A percentile compares a stretch with the other conserved stretches of the same genome.
Evolutionary conservation across 1,140 invertebrate genomes (phyloP).

Genomic region (Drosophila repletoides): DNA sequence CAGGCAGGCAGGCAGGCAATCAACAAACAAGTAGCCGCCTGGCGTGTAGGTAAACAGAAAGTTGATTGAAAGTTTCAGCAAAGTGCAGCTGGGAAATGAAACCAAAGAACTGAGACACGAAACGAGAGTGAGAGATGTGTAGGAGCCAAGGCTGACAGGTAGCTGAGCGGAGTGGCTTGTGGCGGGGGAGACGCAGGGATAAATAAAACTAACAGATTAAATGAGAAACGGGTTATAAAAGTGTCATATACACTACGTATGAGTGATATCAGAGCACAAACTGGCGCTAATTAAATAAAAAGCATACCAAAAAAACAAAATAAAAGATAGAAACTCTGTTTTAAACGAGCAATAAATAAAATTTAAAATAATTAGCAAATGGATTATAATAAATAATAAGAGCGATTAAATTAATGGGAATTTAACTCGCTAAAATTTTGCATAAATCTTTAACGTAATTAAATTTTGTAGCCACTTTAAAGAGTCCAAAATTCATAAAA

Average conservation of each 20-base stretch:
- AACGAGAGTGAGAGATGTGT: conserved; percentile 22
- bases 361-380: neutral
- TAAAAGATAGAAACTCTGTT: no score
- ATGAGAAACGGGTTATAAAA: conserved; percentile 27
- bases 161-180: neutral
- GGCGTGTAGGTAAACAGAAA: conserved; percentile 66
- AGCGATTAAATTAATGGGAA: neutral
- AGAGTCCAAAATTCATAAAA: no score
- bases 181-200: neutral
- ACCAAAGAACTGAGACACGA: neutral
- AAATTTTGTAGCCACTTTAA: no score
- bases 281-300: conserved; percentile 7
- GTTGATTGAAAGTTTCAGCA: conserved; percentile 71
- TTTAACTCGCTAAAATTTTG: neutral
- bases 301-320: no score
- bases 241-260: conserved; percentile 2
- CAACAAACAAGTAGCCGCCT: conserved; percentile 58
- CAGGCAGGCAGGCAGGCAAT: conserved; percentile 33
- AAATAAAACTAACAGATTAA: conserved; percentile 23
- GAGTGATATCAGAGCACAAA: neutral
- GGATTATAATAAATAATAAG: neutral
- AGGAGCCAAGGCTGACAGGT: conserved; percentile 9
- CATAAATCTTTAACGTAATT: neutral
- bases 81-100: conserved; percentile 61
- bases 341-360: neutral